Conservation (phyloP, 2,113 vertebrate genomes). For the Choloepus hoffmanni region DNA sequence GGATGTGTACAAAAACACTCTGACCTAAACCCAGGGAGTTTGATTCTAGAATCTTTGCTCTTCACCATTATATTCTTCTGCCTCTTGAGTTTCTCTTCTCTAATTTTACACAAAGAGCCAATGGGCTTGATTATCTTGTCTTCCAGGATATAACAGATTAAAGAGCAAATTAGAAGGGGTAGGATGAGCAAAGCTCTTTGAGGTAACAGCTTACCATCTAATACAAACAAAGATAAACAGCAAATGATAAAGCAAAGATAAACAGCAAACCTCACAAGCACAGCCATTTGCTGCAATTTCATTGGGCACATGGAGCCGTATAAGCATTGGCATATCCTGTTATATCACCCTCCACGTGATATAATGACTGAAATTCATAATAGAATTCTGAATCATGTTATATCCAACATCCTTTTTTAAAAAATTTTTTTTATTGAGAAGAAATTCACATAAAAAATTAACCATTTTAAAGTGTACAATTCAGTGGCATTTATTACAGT, state of each 20-base stretch:
- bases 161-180: neutral
- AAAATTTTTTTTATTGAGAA: neutral
- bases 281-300: neutral
- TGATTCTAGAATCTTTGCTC: neutral
- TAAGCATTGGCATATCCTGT: fast-evolving
- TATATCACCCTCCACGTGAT: neutral
- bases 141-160: neutral
- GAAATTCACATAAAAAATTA: neutral
- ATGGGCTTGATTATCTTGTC: neutral
- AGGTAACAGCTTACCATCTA: neutral
- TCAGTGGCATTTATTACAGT: neutral
- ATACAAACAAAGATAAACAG: neutral
- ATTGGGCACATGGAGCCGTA: neutral
- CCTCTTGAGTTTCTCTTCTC: neutral
- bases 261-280: neutral
- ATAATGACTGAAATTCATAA: neutral
- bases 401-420: neutral
- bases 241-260: neutral
- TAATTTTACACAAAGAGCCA: neutral
- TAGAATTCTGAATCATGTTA: neutral
- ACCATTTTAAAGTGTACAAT: neutral
- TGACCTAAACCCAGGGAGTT: neutral
- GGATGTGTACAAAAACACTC: neutral
- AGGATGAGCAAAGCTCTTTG: neutral
- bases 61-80: neutral